Base-by-base conservation (phyloP, 2,797 vertebrate species). In the Trichosurus vulpecula region DNA sequence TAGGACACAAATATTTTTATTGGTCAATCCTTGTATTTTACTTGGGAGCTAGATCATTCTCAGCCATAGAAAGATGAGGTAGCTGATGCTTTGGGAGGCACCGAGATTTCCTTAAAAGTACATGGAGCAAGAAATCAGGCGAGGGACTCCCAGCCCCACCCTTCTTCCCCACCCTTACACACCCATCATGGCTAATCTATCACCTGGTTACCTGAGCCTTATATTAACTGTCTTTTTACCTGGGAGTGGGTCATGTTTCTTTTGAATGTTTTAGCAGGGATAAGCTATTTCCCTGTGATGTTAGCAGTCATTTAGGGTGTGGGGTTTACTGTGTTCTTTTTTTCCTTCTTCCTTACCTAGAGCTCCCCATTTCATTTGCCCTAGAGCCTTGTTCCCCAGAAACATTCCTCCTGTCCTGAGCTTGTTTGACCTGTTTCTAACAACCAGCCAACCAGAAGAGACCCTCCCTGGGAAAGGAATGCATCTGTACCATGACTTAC, bases 391-490 rank as follows among this genome's bases (percentile, higher is more conserved):
- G 52, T 93, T 95, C 93, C 90, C 53, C 11, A 51, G 54, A 81
- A 74, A 81, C 19, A 54, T n/a, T 35, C 90, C 30, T 87, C 57
- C 11, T 57, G 35, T 9, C 0, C 6, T 25, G 57, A 96, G 81
- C 93, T 90, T 12, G 25, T 53, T 57, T 27, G 61, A 66, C 93
- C 91, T 95, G 92, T 66, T 96, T 22, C 55, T 58, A 57, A 16
- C 91, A n/a, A 52, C 90, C 89, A 54, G n/a, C 94, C n/a, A 54
- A 25, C 92, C 93, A 74, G 92, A 58, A 95, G 92, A 58, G 90
- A 87, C 95, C 93, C 94, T 87, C 81, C 93, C 74, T 89, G 95
- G 56, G 51, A 29, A 93, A 55, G n/a, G 56, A n/a, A 90, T 61
- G 90, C 90, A 35, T 74, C 94, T 51, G 90, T 89, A 11, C 22